Evolutionary conservation across 2,113 vertebrate species (phyloP).

Genomic region (Rhinoderma darwinii): DNA sequence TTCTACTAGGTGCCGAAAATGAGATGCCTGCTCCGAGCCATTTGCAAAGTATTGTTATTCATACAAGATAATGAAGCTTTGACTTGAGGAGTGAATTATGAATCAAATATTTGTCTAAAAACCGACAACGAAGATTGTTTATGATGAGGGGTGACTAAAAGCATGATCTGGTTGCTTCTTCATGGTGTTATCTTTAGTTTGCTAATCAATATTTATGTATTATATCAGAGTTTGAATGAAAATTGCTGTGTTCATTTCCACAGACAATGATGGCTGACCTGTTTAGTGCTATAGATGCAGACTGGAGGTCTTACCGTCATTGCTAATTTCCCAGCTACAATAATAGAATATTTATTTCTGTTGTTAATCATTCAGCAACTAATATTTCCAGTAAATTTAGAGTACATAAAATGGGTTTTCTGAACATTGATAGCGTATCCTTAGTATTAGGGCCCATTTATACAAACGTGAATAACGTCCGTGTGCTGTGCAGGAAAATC

Average conservation of each 20-base stretch:
- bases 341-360: too few relatives aligned
- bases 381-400: too few relatives aligned
- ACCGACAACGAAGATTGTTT: constrained; percentile 77
- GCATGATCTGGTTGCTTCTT: constrained; percentile 71
- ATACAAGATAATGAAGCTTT: constrained; percentile 67
- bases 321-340: too few relatives aligned
- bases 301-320: too few relatives aligned
- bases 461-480: too few relatives aligned
- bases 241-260: constrained; percentile 75
- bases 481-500: too few relatives aligned
- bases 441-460: too few relatives aligned
- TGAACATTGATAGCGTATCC: too few relatives aligned
- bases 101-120: constrained; percentile 76
- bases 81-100: constrained; percentile 71
- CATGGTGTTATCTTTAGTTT: constrained; percentile 73
- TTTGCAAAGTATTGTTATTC: constrained; percentile 49
- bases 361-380: too few relatives aligned
- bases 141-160: constrained; percentile 78
- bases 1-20: constrained; percentile 58
- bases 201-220: constrained; percentile 86
- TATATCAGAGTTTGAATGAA: constrained; percentile 77
- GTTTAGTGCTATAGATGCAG: background rate
- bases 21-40: background rate
- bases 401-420: too few relatives aligned
- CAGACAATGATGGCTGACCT: constrained; percentile 80